Evolutionary conservation across 2,113 vertebrate genomes (phyloP), one percentile per base, ranked within the genome.

Genomic region (Silurus asotus): DNA sequence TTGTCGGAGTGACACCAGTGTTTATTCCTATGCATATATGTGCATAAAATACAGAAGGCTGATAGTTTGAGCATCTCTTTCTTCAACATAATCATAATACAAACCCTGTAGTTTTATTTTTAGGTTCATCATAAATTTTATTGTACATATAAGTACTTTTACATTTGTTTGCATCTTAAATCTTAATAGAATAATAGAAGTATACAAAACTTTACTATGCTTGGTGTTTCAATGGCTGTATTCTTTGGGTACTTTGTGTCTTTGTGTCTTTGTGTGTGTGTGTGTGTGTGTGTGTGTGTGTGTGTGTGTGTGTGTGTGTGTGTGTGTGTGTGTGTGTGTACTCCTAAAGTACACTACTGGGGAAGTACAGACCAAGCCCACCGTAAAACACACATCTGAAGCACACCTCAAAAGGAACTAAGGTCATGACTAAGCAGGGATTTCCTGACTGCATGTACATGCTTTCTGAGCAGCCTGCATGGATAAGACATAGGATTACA

Each of bases 381-480:
- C 37, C 45, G 45, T 8, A 75, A 81, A 81, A 65, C 53, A n/a
- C 11, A 58, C 23, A 6, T 9, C 59, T 58, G 25, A 74, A 59
- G 61, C 48, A 55, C 53, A 37, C 62, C 81, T 48, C n/a, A 25
- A 25, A 17, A 37, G 79, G 19, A 8, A 72, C n/a, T 37, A 19
- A 25, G 17, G 23, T 13, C 56, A 6, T 70, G 7, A 45, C 55
- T 59, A 25, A 75, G 65, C 17, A 19, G 20, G 80, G 62, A 65
- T 78, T 85, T 37, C 55, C 79, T 0, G 83, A 79, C 74, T 28
- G 70, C 0, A 79, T 87, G 56, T 79, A 87, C 17, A 10, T 48
- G 49, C 84, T 75, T 89, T 87, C 79, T 78, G 70, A 53, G 76
- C 58, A 55, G 80, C 83, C 8, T 64, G 25, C 5, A 45, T 45